Percentiles rank a stretch among this genome's conserved stretches.
Conservation (phyloP, 1,140 invertebrate species). For the Drosophila mayri region DNA sequence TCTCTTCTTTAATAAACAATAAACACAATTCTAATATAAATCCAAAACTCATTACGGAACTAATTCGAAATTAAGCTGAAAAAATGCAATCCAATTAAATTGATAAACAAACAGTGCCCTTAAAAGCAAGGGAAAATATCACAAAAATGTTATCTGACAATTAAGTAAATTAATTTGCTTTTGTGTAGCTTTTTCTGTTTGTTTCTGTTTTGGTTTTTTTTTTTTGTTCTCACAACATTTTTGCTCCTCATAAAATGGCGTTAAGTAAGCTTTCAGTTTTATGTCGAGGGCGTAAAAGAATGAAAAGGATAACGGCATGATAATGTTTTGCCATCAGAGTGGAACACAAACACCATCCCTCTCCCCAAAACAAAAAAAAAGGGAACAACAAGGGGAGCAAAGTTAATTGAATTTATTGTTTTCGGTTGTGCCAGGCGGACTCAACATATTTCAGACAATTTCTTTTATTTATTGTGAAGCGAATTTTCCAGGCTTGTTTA, state of each 20-base stretch:
- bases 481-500: slow-evolving; percentile 25
- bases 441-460: slow-evolving; percentile 39
- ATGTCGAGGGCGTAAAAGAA: slow-evolving; percentile 23
- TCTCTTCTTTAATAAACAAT: neutral
- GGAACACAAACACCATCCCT: slow-evolving; percentile 3
- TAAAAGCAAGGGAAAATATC: slow-evolving; percentile 26
- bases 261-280: slow-evolving; percentile 47
- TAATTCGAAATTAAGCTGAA: neutral
- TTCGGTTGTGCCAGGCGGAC: slow-evolving; percentile 23
- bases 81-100: slow-evolving; percentile 16
- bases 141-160: slow-evolving; percentile 40
- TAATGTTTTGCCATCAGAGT: slow-evolving; percentile 39
- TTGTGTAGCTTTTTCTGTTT: slow-evolving; percentile 30
- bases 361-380: slow-evolving; percentile 8
- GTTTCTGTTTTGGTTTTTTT: neutral
- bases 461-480: slow-evolving; percentile 18
- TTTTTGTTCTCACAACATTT: slow-evolving; percentile 18
- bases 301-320: slow-evolving; percentile 32
- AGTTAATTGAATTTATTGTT: slow-evolving; percentile 68
- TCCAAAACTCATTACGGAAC: neutral
- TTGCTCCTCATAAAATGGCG: slow-evolving; percentile 44
- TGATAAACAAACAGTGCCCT: slow-evolving; percentile 12
- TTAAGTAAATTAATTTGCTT: slow-evolving; percentile 55
- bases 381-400: slow-evolving; percentile 23
- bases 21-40: neutral